These are phyloP conservation scores for Dipodomys stephensi DNA, from an alignment of 2,113 vertebrate species.

Conservation along the genomic window DNA sequence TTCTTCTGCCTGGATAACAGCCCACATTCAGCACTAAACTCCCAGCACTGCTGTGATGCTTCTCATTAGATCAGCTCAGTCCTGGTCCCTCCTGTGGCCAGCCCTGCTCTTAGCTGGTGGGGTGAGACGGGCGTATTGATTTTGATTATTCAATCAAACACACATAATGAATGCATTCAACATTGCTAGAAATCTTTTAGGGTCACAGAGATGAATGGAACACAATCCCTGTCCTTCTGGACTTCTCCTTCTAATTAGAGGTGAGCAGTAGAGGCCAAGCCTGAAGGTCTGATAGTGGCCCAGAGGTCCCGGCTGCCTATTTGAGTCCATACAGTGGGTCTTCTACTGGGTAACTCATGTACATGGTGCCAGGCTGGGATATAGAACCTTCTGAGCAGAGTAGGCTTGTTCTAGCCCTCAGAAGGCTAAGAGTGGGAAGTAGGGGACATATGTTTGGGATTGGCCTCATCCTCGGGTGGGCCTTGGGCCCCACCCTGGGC, in stretches of 20 bases:
- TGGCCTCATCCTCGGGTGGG: neutral
- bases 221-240: neutral
- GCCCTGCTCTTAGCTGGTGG: neutral
- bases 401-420: neutral
- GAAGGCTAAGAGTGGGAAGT: neutral
- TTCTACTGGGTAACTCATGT: neutral
- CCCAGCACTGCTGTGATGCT: neutral
- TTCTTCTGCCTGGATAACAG: neutral
- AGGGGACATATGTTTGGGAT: too few species aligned
- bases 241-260: neutral
- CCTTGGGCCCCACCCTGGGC: neutral
- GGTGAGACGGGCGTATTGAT: neutral
- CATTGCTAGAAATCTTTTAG: neutral
- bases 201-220: neutral
- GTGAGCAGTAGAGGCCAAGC: neutral
- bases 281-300: neutral
- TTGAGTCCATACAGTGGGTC: neutral
- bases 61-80: constrained; percentile 17
- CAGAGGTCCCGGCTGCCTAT: neutral
- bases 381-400: neutral
- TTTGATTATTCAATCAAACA: constrained; percentile 37
- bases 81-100: neutral
- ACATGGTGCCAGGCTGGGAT: neutral
- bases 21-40: neutral
- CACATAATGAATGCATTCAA: neutral